Percentiles rank a stretch among this genome's conserved stretches.
Evolutionary conservation across 2,888 invertebrate species (phyloP).

Genomic region (Beris morrisii): DNA sequence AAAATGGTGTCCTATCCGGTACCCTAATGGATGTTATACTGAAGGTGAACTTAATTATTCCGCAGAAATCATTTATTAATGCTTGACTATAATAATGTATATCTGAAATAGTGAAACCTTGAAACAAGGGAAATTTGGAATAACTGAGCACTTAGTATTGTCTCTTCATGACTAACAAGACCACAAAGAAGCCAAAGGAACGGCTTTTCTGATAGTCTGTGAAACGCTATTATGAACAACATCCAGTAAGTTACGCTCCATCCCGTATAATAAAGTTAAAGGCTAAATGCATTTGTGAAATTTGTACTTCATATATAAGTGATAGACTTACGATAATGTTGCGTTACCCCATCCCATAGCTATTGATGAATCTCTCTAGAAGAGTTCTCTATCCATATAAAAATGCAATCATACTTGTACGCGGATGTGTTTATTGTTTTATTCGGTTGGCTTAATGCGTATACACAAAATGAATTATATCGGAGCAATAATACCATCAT

Average conservation of each 20-base stretch:
- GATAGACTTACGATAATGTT: conserved; percentile 12
- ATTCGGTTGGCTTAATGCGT: no score
- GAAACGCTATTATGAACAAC: background rate
- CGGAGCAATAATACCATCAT: no score
- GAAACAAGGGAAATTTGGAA: conserved; percentile 7
- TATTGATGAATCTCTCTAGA: no score
- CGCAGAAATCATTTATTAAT: conserved; percentile 20
- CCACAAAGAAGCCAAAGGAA: conserved; percentile 10
- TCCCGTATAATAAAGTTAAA: background rate
- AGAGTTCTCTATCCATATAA: no score
- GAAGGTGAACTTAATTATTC: background rate
- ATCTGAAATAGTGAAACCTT: conserved; percentile 5
- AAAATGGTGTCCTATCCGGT: conserved; percentile 27
- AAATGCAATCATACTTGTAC: no score
- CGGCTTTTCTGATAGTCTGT: no score
- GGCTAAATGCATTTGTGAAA: conserved; percentile 15
- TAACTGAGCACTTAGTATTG: background rate
- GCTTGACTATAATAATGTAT: background rate
- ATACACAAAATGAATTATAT: no score
- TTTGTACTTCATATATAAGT: conserved; percentile 23
- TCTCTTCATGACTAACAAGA: conserved; percentile 13
- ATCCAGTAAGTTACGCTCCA: no score
- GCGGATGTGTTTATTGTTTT: no score
- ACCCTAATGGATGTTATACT: background rate
- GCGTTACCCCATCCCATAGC: no score